phyloP scores from a whole-genome alignment of 2,113 vertebrate species.

The Menidia beryllina region DNA sequence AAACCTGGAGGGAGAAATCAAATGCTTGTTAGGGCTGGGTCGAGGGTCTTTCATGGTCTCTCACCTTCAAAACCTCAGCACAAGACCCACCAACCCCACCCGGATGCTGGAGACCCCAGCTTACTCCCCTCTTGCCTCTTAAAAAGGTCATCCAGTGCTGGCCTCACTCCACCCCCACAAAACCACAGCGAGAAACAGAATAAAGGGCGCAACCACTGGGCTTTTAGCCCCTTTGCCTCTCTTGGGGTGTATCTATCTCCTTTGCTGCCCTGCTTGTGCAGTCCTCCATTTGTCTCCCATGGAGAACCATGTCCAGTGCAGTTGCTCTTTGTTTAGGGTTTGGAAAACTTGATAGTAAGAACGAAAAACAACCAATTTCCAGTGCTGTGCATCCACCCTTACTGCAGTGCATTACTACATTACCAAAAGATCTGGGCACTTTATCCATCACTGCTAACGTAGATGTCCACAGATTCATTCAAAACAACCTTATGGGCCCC shows the following conservation, averaged over 20 bases:
- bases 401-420: not conserved
- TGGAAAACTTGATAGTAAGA: not conserved
- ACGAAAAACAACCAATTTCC: not conserved
- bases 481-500: slow-evolving; percentile 35
- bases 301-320: not conserved
- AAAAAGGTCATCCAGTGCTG: slow-evolving; percentile 74
- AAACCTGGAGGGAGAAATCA: slow-evolving; percentile 77
- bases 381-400: not conserved
- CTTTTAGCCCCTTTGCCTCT: slow-evolving; percentile 61
- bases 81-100: slow-evolving; percentile 35
- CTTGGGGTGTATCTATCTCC: slow-evolving; percentile 49
- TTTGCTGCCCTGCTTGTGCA: slow-evolving; percentile 59
- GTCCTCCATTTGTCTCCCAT: slow-evolving; percentile 27
- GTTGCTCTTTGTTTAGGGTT: not conserved
- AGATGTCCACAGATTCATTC: not conserved
- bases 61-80: slow-evolving; percentile 73
- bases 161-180: slow-evolving; percentile 35
- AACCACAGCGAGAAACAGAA: slow-evolving; percentile 14
- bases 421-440: not conserved
- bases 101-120: slow-evolving; percentile 37
- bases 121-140: slow-evolving; percentile 25
- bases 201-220: slow-evolving; percentile 34
- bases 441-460: not conserved
- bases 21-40: slow-evolving; percentile 70
- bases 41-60: slow-evolving; percentile 80